Evolutionary conservation across 2,113 vertebrate genomes (phyloP), one percentile per base, ranked within the genome.

Genomic region (Hyla sarda): DNA sequence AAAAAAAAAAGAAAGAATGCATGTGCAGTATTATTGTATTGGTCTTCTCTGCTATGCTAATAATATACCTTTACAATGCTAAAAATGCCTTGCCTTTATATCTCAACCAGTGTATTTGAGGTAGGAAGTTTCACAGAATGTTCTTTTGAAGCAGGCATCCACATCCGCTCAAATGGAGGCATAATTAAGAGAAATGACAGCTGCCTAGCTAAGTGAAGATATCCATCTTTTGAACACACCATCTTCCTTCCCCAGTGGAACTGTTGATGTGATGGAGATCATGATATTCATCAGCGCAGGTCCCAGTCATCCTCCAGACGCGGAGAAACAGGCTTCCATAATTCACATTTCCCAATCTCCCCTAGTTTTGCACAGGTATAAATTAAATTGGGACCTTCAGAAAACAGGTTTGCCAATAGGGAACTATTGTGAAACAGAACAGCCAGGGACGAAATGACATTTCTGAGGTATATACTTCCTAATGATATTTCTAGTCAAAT

Each of bases 141-240:
- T 56, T 87, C 77, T 81, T 87, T 74, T 74, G 52, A 87, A 82
- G 77, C 85, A 73, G 19, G 37, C 67, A 82, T 82, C 67, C n/a
- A 23, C 76, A 62, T 82, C 74, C 78, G 74, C 78, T 74, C 50
- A 72, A 47, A 87, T 82, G 37, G 41, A 54, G 67, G 77, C 50
- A 87, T 87, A 87, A 87, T 87, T 87, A 87, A 87, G 85, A 87
- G 69, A 87, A 87, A 87, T 87, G 77, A 87, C 85, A 87, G 85
- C 77, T 87, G 85, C 78, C 85, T 87, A 25, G 65, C 65, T 87
- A 83, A 83, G 82, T 83, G 82, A 87, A 83, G 74, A 79, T 83
- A 78, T 84, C 62, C 82, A 74, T 84, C 87, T 84, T 87, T 84
- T 72, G 75, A 83, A 80, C 82, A 79, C 62, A 84, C 74, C 73